phyloP scores from a whole-genome alignment of 2,113 vertebrate species.

The Actenoides lindsayi region DNA sequence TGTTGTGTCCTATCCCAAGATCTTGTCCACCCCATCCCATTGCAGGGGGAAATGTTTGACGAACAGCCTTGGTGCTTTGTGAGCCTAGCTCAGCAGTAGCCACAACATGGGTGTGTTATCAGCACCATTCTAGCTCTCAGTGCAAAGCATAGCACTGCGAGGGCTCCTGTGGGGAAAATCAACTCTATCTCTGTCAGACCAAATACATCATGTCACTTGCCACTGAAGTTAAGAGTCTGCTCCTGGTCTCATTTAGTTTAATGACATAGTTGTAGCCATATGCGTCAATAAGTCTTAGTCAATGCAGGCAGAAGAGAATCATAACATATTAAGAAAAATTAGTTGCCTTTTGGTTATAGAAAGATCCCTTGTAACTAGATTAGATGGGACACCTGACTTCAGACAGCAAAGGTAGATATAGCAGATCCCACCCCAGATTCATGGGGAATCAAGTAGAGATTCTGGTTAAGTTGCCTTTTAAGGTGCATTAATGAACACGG shows the following conservation, averaged over 20 bases:
- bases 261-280: not conserved
- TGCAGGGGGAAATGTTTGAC: too few species aligned
- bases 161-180: too few species aligned
- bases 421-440: not conserved
- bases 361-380: not conserved
- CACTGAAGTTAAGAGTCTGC: not conserved
- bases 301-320: not conserved
- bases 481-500: not conserved
- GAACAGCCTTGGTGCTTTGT: too few species aligned
- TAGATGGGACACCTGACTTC: not conserved
- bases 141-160: too few species aligned
- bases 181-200: too few species aligned
- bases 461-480: not conserved
- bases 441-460: not conserved
- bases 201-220: not conserved
- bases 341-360: not conserved
- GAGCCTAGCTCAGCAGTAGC: too few species aligned
- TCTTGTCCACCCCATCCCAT: too few species aligned
- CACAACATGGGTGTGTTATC: too few species aligned
- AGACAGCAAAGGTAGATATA: not conserved
- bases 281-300: not conserved
- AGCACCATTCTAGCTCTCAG: too few species aligned
- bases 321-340: not conserved
- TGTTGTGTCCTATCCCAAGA: not conserved
- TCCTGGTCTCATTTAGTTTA: not conserved